Conservation (phyloP, 2,888 invertebrate genomes). For the Stomorhina lunata region DNA sequence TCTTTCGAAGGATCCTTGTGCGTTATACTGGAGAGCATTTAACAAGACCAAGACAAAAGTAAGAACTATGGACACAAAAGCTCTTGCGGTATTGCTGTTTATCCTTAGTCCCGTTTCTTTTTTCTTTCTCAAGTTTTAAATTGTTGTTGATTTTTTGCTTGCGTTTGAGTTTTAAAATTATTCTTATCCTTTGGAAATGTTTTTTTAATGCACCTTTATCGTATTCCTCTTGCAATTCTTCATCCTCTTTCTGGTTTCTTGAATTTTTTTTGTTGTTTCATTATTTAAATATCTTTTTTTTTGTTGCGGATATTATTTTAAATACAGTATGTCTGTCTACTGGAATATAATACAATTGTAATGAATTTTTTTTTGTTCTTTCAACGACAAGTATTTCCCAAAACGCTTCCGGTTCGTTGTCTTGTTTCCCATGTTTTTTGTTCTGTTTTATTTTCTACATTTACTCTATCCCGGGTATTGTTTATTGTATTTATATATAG, state of each 20-base stretch:
- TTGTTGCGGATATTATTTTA: constrained; percentile 42
- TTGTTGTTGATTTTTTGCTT: background rate
- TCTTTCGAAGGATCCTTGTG: background rate
- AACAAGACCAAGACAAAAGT: background rate
- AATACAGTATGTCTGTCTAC: constrained; percentile 51
- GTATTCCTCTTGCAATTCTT: background rate
- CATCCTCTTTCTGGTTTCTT: background rate
- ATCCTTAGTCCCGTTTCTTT: background rate
- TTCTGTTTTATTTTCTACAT: background rate
- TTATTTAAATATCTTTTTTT: constrained; percentile 10
- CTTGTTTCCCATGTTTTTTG: constrained; percentile 31
- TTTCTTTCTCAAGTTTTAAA: background rate
- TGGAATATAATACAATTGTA: constrained; percentile 39
- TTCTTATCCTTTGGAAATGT: background rate
- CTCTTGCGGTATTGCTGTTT: background rate
- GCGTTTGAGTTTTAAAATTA: background rate
- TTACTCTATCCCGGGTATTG: background rate
- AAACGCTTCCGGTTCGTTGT: constrained; percentile 52
- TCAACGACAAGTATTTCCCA: constrained; percentile 52
- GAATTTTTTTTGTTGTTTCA: background rate
- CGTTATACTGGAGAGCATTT: background rate
- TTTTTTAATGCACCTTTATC: background rate
- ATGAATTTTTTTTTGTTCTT: constrained; percentile 37
- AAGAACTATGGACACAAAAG: background rate
- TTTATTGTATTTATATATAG: background rate